Conservation (phyloP, 1,140 invertebrate genomes). For the Meloidogyne exigua region DNA sequence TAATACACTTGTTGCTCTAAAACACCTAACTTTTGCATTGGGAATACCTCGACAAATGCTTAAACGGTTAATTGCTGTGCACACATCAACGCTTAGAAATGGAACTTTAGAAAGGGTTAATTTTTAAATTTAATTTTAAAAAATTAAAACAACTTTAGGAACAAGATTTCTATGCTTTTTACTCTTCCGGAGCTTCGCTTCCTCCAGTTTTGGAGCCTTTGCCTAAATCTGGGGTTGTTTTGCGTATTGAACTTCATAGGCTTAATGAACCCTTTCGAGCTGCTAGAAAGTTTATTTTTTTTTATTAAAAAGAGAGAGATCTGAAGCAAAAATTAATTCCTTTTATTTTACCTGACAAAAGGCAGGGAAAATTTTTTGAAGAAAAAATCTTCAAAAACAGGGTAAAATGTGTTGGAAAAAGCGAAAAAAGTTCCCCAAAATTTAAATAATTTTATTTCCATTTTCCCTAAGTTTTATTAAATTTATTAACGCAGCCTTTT, state of each 20-base stretch:
- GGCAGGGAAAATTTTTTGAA: no score
- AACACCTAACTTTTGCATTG: background rate
- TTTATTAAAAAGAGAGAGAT: no score
- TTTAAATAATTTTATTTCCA: no score
- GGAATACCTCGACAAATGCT: background rate
- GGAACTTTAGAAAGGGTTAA: constrained; percentile 8
- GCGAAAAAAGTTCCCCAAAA: no score
- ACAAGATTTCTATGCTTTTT: constrained; percentile 1
- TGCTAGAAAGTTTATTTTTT: background rate
- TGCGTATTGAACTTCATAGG: background rate
- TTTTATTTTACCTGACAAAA: no score
- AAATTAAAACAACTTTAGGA: background rate
- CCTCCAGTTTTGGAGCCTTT: background rate
- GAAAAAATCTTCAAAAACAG: no score
- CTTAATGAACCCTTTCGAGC: background rate
- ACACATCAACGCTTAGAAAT: constrained; percentile 11
- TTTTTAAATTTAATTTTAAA: background rate
- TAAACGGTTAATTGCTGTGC: background rate
- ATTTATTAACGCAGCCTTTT: no score
- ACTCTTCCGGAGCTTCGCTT: background rate
- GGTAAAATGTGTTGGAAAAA: no score
- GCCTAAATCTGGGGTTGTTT: background rate
- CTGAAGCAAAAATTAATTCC: no score
- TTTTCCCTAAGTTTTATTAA: no score
- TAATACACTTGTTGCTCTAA: background rate